A percentile compares a stretch with the other conserved stretches of the same genome.
Evolutionary conservation across 2,888 invertebrate genomes (phyloP).

Genomic region (Fabriciana adippe): DNA sequence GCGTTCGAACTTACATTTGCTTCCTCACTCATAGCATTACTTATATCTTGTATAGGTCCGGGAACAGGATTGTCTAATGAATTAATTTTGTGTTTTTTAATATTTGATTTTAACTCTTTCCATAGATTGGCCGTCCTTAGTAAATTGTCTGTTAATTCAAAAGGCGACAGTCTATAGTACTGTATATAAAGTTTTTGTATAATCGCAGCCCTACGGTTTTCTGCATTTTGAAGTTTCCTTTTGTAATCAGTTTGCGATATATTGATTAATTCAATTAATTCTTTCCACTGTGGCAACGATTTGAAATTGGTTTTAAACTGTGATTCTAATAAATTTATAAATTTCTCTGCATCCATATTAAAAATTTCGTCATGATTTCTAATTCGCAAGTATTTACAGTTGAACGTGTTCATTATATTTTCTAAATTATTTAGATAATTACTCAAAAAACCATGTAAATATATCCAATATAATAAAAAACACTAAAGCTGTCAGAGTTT

Average conservation of each 20-base stretch:
- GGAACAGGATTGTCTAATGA: conserved; percentile 24
- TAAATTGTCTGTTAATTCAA: conserved; percentile 57
- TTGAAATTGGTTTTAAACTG: conserved; percentile 59
- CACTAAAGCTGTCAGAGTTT: neutral
- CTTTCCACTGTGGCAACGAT: conserved; percentile 60
- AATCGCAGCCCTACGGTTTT: conserved; percentile 56
- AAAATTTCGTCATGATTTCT: conserved; percentile 48
- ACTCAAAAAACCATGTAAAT: conserved; percentile 13
- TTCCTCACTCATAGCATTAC: conserved; percentile 36
- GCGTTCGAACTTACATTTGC: conserved; percentile 41
- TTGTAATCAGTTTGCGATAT: conserved; percentile 51
- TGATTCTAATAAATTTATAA: conserved; percentile 58
- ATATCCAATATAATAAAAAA: conserved; percentile 9
- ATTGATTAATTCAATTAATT: conserved; percentile 56
- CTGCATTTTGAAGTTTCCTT: conserved; percentile 53
- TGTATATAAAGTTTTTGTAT: conserved; percentile 61
- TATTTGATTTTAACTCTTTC: conserved; percentile 45
- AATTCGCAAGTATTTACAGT: conserved; percentile 59
- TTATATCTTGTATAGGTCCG: conserved; percentile 11
- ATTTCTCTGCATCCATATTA: conserved; percentile 52
- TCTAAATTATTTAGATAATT: neutral
- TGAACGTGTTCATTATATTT: conserved; percentile 44
- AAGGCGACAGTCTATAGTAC: conserved; percentile 59
- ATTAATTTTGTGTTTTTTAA: conserved; percentile 36
- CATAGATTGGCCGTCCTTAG: conserved; percentile 61